Base-by-base conservation (phyloP, 35 echinoderm and acorn worm species). In the Nesometra sesokonis region DNA sequence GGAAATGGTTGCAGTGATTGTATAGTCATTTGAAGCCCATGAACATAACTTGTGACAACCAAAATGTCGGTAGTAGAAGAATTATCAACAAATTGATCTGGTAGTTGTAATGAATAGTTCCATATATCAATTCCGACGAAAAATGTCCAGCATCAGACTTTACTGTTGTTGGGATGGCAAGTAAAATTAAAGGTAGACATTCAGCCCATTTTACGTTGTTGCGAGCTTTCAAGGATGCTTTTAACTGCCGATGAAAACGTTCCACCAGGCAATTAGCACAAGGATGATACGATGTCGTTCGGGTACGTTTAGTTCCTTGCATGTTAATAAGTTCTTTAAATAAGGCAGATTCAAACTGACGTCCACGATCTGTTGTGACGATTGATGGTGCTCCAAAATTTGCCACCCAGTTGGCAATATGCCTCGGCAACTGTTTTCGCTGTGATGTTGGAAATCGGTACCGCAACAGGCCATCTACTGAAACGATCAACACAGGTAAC, bases 191-290 rank as follows among this genome's bases (percentile, higher is more conserved):
- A 21, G 89, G 89, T 13, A 91, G 77, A 27, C 31, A 80, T 82
- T 91, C 84, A 8, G 77, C 40, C 89, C 84, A 91, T 35, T 77
- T 31, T 4, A 77, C 35, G 85, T 87, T 40, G 39, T 82, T 79
- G 31, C 31, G 77, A 0, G 89, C 78, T 87, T 86, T 91, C 5
- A 91, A 37, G 13, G 84, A 34, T 9, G 77, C 77, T 82, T 91
- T 91, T 0, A 91, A 33, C 79, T 91, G 84, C 21, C 89, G 85
- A 34, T 86, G 85, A 19, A 76, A 86, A 77, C 52, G 85, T 31
- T 77, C 85, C 23, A 85, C 83, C 15, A 43, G 4, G 15, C 39
- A 11, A 17, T 67, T 27, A 17, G 52, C 52, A 43, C 39, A 43
- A 7, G 39, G 39, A 43, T 43, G 15, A 43, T 43, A 43, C 15